phyloP scores from a whole-genome alignment of 2,888 invertebrate genomes.

The Molorchus minor region DNA sequence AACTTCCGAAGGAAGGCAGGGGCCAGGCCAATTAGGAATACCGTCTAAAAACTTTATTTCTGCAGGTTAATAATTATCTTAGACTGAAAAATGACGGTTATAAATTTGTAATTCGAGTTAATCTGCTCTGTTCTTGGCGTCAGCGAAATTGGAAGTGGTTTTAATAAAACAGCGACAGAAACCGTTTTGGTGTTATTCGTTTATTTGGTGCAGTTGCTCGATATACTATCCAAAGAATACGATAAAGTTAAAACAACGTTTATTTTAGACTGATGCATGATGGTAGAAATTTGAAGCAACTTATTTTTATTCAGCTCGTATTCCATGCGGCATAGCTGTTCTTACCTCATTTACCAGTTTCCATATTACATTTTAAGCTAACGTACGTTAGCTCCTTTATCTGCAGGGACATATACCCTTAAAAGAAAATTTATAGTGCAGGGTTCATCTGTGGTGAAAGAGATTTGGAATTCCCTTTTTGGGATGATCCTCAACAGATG shows the following conservation, averaged over 20 bases:
- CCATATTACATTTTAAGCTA: constrained; percentile 11
- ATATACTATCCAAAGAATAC: too few relatives aligned
- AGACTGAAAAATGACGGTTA: constrained; percentile 16
- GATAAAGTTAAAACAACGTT: too few relatives aligned
- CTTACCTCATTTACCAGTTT: too few relatives aligned
- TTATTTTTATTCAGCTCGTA: too few relatives aligned
- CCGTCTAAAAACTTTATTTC: constrained; percentile 30
- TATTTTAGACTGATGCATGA: too few relatives aligned
- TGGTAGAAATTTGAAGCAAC: too few relatives aligned
- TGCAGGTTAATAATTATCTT: constrained; percentile 16
- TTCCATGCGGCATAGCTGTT: too few relatives aligned
- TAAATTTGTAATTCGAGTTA: constrained; percentile 5
- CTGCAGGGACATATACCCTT: constrained; percentile 2
- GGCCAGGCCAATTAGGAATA: constrained; percentile 36
- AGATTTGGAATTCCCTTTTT: neutral
- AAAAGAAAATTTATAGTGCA: constrained; percentile 1
- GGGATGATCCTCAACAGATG: constrained; percentile 3
- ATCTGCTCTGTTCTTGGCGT: neutral
- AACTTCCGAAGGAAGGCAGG: constrained; percentile 35
- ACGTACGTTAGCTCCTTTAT: constrained; percentile 7
- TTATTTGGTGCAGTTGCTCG: too few relatives aligned
- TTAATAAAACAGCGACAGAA: too few relatives aligned
- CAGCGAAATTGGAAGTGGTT: too few relatives aligned
- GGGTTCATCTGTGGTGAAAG: neutral
- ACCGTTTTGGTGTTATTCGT: too few relatives aligned